These are phyloP conservation scores for Trigoniulus corallinus DNA, from an alignment of 1,140 invertebrate species.

Conservation along the genomic window DNA sequence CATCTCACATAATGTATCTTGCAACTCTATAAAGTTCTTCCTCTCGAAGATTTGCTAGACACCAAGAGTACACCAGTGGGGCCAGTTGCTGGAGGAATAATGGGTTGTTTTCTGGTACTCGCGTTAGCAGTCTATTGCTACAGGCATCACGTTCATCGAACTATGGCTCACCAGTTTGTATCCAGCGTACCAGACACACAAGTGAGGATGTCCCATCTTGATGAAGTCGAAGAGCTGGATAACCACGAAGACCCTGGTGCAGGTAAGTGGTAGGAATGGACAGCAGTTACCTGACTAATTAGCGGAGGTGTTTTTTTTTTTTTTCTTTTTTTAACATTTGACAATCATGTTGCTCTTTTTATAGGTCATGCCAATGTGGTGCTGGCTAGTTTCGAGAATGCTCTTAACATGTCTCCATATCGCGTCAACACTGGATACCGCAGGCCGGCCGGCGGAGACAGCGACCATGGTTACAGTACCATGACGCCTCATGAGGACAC, in stretches of 20 bases:
- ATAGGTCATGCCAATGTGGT: constrained; percentile 27
- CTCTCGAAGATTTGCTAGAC: constrained; percentile 26
- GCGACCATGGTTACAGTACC: constrained; percentile 85
- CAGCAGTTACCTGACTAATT: too few relatives aligned
- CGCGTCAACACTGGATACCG: constrained; percentile 63
- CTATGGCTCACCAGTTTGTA: constrained; percentile 22
- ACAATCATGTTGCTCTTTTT: background rate
- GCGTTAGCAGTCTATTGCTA: constrained; percentile 45
- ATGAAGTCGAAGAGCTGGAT: constrained; percentile 34
- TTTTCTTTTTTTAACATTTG: background rate
- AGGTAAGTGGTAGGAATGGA: too few relatives aligned
- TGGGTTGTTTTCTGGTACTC: constrained; percentile 40
- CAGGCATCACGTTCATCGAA: constrained; percentile 29
- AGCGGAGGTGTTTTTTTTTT: constrained; percentile 16
- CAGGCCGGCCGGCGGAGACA: constrained; percentile 55
- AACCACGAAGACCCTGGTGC: constrained; percentile 18
- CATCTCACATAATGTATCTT: background rate
- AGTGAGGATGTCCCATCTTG: constrained; percentile 27
- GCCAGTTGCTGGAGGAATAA: constrained; percentile 43
- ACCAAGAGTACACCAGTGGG: constrained; percentile 39
- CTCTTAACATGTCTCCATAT: constrained; percentile 64
- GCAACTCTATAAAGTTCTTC: constrained; percentile 19
- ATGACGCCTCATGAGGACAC: constrained; percentile 84
- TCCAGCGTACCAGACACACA: constrained; percentile 21
- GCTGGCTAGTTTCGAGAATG: constrained; percentile 27